Base-by-base conservation (phyloP, 2,113 vertebrate genomes). In the Chascanopsetta lugubris region DNA sequence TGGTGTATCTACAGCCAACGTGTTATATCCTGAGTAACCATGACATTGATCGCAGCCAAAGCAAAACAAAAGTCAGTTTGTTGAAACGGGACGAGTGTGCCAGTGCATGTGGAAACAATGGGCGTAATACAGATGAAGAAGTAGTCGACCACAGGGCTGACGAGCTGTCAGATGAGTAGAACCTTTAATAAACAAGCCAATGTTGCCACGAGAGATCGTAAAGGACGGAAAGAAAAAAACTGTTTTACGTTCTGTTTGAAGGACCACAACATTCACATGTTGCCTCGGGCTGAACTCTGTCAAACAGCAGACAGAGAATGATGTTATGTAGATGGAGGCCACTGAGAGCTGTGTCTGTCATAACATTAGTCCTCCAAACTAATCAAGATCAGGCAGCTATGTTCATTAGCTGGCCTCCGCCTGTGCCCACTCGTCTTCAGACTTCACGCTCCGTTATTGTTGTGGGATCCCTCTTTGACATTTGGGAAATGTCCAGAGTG, bases 391-490 rank as follows among this genome's bases (percentile, higher is more conserved):
- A 62, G 68, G 54, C 71, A 69, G 74, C 53, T 49, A 56, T 61
- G 72, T 74, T 80, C 43, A 75, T 79, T 65, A 82, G 63, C 79
- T 74, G 11, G 27, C 84, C 64, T 72, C 60, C 56, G 42, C 73
- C 59, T 8, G 15, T 69, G 75, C 72, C 50, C 66, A 56, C 77
- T 81, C 66, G 62, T 74, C 72, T 72, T 22, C 56, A 77, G 79
- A 78, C 63, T 69, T 84, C 76, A 72, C 50, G 48, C 63, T 72
- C 45, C 57, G 69, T 82, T 77, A 82, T 78, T 82, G 70, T 75
- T 80, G 69, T 24, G 24, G 72, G 36, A 42, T 53, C 60, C 47
- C 59, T 82, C 10, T 0, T 66, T 80, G 81, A 84, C 76, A 82
- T 87, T 71, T 72, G 27, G 67, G 67, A 77, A 79, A 82, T 72